phyloP scores from a whole-genome alignment of 2,113 vertebrate genomes.

The Nestor notabilis region DNA sequence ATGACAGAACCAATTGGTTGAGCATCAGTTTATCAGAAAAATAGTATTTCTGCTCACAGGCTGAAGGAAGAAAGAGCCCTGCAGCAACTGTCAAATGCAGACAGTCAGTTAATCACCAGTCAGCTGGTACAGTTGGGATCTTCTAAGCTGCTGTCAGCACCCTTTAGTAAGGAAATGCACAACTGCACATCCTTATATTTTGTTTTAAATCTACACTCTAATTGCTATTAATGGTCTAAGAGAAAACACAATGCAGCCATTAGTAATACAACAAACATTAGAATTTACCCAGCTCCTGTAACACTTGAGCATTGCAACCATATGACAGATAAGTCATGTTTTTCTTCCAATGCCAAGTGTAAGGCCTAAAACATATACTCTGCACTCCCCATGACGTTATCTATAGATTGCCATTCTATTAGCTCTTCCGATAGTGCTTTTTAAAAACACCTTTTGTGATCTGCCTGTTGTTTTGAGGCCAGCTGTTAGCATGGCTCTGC shows the following conservation, averaged over 20 bases:
- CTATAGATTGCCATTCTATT: background rate
- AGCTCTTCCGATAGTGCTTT: background rate
- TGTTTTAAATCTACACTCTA: background rate
- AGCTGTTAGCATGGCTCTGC: background rate
- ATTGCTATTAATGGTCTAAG: background rate
- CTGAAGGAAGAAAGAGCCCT: background rate
- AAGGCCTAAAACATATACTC: background rate
- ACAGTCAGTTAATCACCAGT: background rate
- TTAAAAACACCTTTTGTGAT: background rate
- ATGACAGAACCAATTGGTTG: slow-evolving; percentile 4
- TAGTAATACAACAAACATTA: background rate
- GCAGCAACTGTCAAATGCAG: background rate
- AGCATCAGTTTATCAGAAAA: background rate
- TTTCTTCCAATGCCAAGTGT: background rate
- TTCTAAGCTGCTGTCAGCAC: background rate
- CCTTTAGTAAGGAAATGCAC: background rate
- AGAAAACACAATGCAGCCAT: background rate
- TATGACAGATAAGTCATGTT: background rate
- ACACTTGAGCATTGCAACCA: background rate
- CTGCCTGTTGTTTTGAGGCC: background rate
- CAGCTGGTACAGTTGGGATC: background rate
- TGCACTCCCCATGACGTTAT: background rate
- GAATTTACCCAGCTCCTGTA: background rate
- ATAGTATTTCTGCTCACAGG: background rate
- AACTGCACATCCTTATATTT: background rate